These are phyloP conservation scores for Eciton burchellii DNA, from an alignment of 1,140 invertebrate species.

Conservation along the genomic window DNA sequence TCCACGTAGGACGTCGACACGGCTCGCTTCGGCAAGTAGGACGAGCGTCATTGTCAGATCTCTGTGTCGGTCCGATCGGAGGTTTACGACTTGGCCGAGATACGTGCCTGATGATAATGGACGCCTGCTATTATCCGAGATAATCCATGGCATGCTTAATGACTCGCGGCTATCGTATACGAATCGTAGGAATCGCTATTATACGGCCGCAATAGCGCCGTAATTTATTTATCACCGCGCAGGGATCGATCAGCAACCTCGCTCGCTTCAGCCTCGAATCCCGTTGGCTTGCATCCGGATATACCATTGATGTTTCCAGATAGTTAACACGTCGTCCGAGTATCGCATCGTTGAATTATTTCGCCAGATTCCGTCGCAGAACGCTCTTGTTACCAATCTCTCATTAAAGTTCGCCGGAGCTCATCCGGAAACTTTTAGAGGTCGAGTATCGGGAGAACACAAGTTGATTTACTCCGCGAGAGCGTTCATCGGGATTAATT, in stretches of 20 bases:
- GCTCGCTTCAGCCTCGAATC: not conserved
- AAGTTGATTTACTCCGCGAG: conserved; percentile 7
- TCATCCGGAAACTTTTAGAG: not conserved
- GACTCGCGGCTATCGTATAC: conserved; percentile 35
- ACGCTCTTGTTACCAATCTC: conserved; percentile 28
- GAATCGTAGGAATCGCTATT: conserved; percentile 49
- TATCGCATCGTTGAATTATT: conserved; percentile 2
- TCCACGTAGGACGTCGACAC: conserved; percentile 21
- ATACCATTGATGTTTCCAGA: conserved; percentile 8
- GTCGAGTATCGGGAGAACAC: not conserved
- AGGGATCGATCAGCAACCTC: conserved; percentile 28
- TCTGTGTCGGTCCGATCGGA: conserved; percentile 44
- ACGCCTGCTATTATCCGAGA: conserved; percentile 62
- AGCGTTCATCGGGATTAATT: not conserved
- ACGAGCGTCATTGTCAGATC: conserved; percentile 52
- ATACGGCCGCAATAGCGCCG: not conserved
- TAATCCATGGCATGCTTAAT: conserved; percentile 65
- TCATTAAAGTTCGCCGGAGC: conserved; percentile 18
- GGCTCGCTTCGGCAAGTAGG: not conserved
- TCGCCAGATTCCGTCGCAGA: conserved; percentile 14
- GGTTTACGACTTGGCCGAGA: conserved; percentile 62
- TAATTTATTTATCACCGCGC: conserved; percentile 34
- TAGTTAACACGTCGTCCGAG: conserved; percentile 45
- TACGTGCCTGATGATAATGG: conserved; percentile 66
- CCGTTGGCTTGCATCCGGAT: not conserved